A percentile compares a stretch with the other conserved stretches of the same genome.
phyloP scores from a whole-genome alignment of 2,797 vertebrate genomes.

The Falco columbarius region DNA sequence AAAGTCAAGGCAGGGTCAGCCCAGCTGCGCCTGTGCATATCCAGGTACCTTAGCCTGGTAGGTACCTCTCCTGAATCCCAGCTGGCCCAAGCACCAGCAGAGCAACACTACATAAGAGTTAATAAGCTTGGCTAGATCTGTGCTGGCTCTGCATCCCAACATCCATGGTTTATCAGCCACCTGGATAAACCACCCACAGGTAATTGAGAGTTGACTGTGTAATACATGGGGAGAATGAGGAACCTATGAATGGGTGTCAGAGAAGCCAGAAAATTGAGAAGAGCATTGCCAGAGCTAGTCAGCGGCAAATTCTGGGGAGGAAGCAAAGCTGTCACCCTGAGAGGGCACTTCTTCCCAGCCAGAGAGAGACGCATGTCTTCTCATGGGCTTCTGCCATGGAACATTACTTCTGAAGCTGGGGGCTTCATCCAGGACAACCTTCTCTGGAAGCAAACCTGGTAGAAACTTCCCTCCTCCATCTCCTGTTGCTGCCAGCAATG shows the following conservation, averaged over 20 bases:
- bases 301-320: background rate
- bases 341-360: background rate
- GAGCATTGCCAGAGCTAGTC: background rate
- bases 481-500: background rate
- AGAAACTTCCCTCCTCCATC: background rate
- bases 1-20: background rate
- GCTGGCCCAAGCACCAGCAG: background rate
- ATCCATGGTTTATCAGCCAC: background rate
- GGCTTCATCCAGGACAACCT: background rate
- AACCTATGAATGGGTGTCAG: background rate
- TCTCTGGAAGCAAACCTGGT: background rate
- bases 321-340: fast-evolving
- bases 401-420: background rate
- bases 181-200: background rate
- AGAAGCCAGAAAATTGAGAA: background rate
- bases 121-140: background rate
- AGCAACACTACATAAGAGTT: background rate
- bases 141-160: background rate
- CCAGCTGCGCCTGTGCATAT: fast-evolving
- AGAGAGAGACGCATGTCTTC: background rate
- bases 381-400: background rate
- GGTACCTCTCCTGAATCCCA: background rate
- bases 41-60: background rate
- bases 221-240: background rate
- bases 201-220: background rate